These are phyloP conservation scores for Meta bourneti DNA, from an alignment of 2,888 invertebrate species.

Conservation along the genomic window DNA sequence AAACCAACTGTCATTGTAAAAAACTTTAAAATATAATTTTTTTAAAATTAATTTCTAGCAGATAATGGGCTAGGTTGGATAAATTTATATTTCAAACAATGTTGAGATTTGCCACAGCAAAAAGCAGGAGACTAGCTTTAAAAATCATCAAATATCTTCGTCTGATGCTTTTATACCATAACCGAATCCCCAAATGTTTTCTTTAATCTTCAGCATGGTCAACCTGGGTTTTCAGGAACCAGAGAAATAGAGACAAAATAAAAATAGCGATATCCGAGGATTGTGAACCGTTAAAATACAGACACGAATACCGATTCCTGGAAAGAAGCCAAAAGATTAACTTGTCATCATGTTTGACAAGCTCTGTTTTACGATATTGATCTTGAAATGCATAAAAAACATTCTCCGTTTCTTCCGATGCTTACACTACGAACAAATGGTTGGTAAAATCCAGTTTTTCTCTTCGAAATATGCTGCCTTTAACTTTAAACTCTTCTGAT, in stretches of 20 bases:
- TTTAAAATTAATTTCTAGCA: too few species aligned
- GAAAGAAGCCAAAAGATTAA: conserved; percentile 70
- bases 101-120: too few species aligned
- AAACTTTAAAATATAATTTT: too few species aligned
- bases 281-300: conserved; percentile 16
- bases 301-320: conserved; percentile 19
- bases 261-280: neutral
- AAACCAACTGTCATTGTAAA: too few species aligned
- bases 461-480: neutral
- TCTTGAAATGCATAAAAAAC: conserved; percentile 9
- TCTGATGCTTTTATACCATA: neutral
- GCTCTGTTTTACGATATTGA: conserved; percentile 48
- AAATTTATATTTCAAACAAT: too few species aligned
- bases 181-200: neutral
- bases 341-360: conserved; percentile 63
- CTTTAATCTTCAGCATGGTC: neutral
- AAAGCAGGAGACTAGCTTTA: too few species aligned
- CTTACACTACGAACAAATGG: neutral
- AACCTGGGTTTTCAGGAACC: neutral
- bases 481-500: neutral
- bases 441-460: neutral
- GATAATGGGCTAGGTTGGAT: too few species aligned
- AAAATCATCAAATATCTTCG: neutral
- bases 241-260: neutral
- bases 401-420: neutral